Evolutionary conservation across 2,888 invertebrate species (phyloP).

Genomic region (Chloromyia formosa): DNA sequence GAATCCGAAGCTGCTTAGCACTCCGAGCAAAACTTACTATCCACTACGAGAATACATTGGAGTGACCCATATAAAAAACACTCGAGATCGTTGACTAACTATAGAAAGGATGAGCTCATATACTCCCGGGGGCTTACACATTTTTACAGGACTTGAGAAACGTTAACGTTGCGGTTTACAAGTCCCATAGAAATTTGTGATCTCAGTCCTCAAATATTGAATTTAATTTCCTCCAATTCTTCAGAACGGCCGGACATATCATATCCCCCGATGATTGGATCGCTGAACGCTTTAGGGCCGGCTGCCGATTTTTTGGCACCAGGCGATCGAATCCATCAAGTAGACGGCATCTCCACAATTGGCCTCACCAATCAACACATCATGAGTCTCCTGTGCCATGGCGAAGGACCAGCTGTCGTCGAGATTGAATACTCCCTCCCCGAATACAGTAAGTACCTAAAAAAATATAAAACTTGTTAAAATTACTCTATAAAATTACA

Average conservation of each 20-base stretch:
- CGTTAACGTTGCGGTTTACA: no score
- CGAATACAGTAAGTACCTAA: constrained; percentile 73
- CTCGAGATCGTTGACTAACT: no score
- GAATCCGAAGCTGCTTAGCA: no score
- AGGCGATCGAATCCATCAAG: constrained; percentile 81
- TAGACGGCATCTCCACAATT: constrained; percentile 82
- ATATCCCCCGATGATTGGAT: constrained; percentile 63
- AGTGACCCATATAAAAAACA: no score
- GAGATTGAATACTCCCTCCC: constrained; percentile 87
- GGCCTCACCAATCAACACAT: constrained; percentile 82
- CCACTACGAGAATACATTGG: no score
- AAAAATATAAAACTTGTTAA: neutral
- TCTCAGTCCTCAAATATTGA: no score
- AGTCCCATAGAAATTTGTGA: no score
- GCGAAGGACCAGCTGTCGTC: constrained; percentile 77
- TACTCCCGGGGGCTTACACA: no score
- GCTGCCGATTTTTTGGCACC: constrained; percentile 79
- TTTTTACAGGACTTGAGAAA: no score
- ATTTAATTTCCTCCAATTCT: neutral
- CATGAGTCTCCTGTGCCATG: constrained; percentile 74
- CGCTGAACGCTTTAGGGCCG: constrained; percentile 63
- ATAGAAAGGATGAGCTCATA: no score
- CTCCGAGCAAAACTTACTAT: no score
- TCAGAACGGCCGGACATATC: constrained; percentile 63
- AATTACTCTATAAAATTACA: no score